Base-by-base conservation (phyloP, 2,113 vertebrate genomes). In the Irena cyanogastra region DNA sequence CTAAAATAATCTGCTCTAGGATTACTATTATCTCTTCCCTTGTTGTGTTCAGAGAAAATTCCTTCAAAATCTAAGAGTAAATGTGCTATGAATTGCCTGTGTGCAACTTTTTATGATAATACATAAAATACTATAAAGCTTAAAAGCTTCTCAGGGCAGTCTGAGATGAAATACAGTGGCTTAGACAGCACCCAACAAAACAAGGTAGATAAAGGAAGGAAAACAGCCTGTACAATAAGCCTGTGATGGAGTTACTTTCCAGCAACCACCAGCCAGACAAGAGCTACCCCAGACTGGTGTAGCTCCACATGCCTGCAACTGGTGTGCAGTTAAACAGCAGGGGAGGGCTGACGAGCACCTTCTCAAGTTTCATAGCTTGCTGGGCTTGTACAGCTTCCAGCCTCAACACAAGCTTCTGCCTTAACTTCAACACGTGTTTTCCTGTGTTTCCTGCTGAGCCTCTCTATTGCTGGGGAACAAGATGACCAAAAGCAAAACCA, bases 181-280 rank as follows among this genome's bases (percentile, higher is more conserved):
- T 80, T 65, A 64, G 65, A 42, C 20, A 85, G 35, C 19, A 68
- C 22, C 5, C 16, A 64, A 21, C 13, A 64, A 81, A 77, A 72
- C 17, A 5, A 69, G 53, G 28, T 6, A 72, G 37, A 52, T 45
- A 76, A 52, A 69, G 23, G 15, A 65, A 81, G 47, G 31, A 41
- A 68, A 93, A 14, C 0, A 5, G 22, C 28, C 22, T 0, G 0
- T 31, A 33, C 10, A 6, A 1, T 20, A 19, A 33, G 7, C 16
- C 23, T 57, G 20, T 59, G 60, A 27, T 5, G 8, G 24, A 22
- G 9, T 49, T 74, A 45, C 45, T 61, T 42, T 13, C n/a, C 64
- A 76, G 76, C 22, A 85, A 6, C 21, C 35, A 27, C 44, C 7
- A 66, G 60, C 37, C 45, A 78, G 49, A 4, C 30, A 75, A 81